Percentiles rank a stretch among this genome's conserved stretches.
Conservation (phyloP, 2,888 invertebrate genomes). For the Mesorhabditis spiculigera region DNA sequence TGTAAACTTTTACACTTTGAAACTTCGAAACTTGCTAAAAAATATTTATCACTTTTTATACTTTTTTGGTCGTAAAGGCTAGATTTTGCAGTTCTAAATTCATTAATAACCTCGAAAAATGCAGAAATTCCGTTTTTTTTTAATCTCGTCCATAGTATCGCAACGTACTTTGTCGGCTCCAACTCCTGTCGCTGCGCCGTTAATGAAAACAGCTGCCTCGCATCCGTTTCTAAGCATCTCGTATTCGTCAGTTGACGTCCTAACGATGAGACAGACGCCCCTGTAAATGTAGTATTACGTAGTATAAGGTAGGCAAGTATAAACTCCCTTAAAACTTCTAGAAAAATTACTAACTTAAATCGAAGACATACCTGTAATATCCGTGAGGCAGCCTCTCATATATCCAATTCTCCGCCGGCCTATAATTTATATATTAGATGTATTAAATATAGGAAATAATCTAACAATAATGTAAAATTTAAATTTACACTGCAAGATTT, state of each 20-base stretch:
- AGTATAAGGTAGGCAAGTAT: too few species aligned
- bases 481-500: not conserved
- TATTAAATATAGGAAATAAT: constrained; percentile 5
- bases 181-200: constrained; percentile 35
- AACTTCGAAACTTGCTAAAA: too few species aligned
- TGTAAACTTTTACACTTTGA: too few species aligned
- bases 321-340: too few species aligned
- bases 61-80: not conserved
- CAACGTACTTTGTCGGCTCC: constrained; percentile 17
- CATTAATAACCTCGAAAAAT: too few species aligned
- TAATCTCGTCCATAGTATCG: not conserved
- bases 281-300: not conserved
- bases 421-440: constrained; percentile 17
- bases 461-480: not conserved
- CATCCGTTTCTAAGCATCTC: constrained; percentile 26
- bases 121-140: not conserved
- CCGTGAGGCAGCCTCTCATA: constrained; percentile 56
- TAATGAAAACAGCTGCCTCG: constrained; percentile 33
- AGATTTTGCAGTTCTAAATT: not conserved
- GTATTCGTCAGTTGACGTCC: not conserved
- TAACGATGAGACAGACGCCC: not conserved
- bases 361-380: constrained; percentile 39
- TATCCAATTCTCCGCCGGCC: constrained; percentile 52
- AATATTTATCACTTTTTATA: too few species aligned
- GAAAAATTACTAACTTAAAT: too few species aligned